Evolutionary conservation across 2,888 invertebrate genomes (phyloP), one percentile per base, ranked within the genome.

Genomic region (Creontiades dilutus): DNA sequence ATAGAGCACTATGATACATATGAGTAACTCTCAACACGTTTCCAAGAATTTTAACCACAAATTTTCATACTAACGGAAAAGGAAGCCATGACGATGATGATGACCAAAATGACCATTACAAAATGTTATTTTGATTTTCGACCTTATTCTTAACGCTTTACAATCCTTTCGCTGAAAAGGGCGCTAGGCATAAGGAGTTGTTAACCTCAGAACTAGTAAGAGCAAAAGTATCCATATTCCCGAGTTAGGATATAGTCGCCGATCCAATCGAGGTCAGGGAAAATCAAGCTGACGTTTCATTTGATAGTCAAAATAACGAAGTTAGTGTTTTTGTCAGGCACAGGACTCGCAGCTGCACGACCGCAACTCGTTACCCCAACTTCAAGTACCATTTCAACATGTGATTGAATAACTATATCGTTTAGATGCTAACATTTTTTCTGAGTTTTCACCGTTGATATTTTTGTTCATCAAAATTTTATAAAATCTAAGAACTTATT

Each of bases 401-500:
- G 2, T 16, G n/a, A 57, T n/a, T 68, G 68, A 19, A 7, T 2
- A 27, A 12, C 19, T 23, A 68, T 68, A 19, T 23, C 13, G 68
- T 12, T 14, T 27, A 68, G 68, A 68, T 68, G 68, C 68, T 23
- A 68, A 68, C 23, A 68, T 68, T 23, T 68, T 68, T 19, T 23
- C 7, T 23, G 68, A 9, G 16, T 55, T 85, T 90, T 47, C 19
- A 23, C 46, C 47, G n/a, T 5, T 14, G 9, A 52, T 48, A 52
- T 68, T 47, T 61, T 86, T 90, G 86, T 68, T 23, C 23, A 23
- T 12, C 68, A 68, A 68, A 80, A 89, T 47, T 86, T 85, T 90
- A 90, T 52, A 90, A 90, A 91, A 89, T 90, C 90, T 91, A 91
- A 90, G 37, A 90, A 90, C 86, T 47, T 78, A 47, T 81, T 91